Base-by-base conservation (phyloP, 2,888 invertebrate species). In the Drosophila macrospina region DNA sequence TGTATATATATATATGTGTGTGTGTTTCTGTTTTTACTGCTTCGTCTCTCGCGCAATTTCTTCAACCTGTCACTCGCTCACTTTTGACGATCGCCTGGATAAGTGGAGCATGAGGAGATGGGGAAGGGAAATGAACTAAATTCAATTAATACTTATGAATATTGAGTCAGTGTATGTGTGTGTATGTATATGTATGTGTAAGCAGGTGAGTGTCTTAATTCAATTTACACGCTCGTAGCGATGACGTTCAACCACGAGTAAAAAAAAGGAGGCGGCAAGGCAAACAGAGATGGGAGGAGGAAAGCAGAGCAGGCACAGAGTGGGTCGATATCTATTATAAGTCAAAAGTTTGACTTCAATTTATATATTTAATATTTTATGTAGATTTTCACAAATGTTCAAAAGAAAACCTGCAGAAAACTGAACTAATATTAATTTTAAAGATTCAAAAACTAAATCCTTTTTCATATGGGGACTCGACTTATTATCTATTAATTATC, bases 91-190 rank as follows among this genome's bases (percentile, higher is more conserved):
- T 66, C 55, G 55, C 15, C 45, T 55, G 26, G 8, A n/a, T 5
- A 13, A 24, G 30, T 41, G 8, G 28, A 36, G 24, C 41, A 13
- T 5, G 24, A n/a, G 5, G 5, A 16, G 13, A 16, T 15, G 16
- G 36, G 16, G 11, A 26, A 11, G 15, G 34, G 30, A 15, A 41
- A 34, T 54, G 42, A 69, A 32, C 50, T 51, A 63, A 73, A 74
- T 73, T 74, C 44, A 73, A 73, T 74, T 73, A 69, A 63, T 55
- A 51, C 56, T 57, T 60, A 67, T 54, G 24, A 45, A 56, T 37
- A 45, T 48, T 41, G 32, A 55, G 36, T 55, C 10, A 26, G 36
- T 11, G 28, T 39, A 28, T n/a, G 41, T 42, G 48, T 13, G 30
- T 15, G 24, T 36, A 24, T 41, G 44, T 32, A 24, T 13, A 28